Conservation (phyloP, 2,113 vertebrate genomes). For the Desmodus rotundus region DNA sequence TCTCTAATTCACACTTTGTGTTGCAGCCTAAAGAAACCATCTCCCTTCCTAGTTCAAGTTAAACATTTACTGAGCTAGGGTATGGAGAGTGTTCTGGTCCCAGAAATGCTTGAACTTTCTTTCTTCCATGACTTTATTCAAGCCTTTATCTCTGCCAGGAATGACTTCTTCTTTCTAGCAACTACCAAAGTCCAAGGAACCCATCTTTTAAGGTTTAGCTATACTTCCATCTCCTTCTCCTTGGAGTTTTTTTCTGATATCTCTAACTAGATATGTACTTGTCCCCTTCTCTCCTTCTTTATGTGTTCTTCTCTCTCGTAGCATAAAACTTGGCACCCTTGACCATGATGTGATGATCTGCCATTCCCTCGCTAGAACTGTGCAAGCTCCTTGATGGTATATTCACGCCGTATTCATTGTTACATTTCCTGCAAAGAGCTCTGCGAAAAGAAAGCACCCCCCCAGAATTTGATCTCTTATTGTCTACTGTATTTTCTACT, state of each 20-base stretch:
- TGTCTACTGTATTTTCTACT: not conserved
- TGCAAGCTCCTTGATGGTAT: not conserved
- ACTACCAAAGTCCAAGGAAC: not conserved
- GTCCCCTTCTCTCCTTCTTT: not conserved
- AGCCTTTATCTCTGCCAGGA: not conserved
- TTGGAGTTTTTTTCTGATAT: not conserved
- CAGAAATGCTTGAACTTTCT: not conserved
- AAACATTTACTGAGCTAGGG: not conserved
- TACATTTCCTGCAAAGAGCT: slow-evolving; percentile 15
- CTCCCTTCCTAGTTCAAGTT: not conserved
- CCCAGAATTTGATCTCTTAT: not conserved
- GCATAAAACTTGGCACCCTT: not conserved
- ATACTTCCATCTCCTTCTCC: not conserved
- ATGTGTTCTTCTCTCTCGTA: not conserved
- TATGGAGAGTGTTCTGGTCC: not conserved
- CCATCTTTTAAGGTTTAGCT: not conserved
- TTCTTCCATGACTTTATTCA: not conserved
- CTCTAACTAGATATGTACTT: not conserved
- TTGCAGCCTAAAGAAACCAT: not conserved
- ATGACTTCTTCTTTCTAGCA: not conserved
- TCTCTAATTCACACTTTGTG: not conserved
- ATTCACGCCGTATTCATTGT: not conserved
- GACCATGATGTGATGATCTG: not conserved
- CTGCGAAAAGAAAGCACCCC: not conserved
- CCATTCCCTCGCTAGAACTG: not conserved